phyloP scores from a whole-genome alignment of 2,113 vertebrate genomes.

The Larimichthys polyactis region DNA sequence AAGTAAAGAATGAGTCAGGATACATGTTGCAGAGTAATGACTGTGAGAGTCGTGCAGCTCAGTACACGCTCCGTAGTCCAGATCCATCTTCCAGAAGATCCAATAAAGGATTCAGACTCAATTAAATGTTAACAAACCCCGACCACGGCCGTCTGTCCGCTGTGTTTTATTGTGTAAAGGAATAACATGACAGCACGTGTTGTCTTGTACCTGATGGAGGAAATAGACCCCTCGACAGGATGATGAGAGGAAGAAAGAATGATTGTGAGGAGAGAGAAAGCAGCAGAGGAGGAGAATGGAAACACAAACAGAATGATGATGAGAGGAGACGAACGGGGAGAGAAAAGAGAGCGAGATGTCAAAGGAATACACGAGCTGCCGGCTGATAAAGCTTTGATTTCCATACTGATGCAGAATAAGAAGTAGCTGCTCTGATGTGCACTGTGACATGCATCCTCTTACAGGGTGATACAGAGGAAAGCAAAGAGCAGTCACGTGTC shows the following conservation, averaged over 20 bases:
- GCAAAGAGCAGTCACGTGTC: background rate
- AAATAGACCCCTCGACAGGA: background rate
- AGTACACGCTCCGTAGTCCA: background rate
- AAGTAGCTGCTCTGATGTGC: background rate
- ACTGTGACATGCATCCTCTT: background rate
- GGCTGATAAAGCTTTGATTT: constrained; percentile 37
- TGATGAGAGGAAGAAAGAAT: constrained; percentile 1
- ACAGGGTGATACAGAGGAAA: background rate
- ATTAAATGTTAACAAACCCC: background rate
- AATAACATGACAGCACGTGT: background rate
- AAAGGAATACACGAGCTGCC: constrained; percentile 19
- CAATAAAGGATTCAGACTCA: background rate
- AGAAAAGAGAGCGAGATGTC: background rate
- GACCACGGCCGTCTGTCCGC: background rate
- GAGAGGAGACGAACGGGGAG: constrained; percentile 40
- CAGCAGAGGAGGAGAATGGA: constrained; percentile 23
- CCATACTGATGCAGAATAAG: constrained; percentile 21
- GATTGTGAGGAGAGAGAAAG: constrained; percentile 26
- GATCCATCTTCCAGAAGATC: background rate
- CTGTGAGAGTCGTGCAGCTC: background rate
- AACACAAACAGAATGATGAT: constrained; percentile 49
- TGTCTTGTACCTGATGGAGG: background rate
- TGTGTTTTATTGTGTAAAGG: background rate
- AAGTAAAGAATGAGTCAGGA: background rate
- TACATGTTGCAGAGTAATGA: background rate